Percentiles rank a stretch among this genome's conserved stretches.
Conservation (phyloP, 2,797 vertebrate species). For the Poeciliopsis gracilis region DNA sequence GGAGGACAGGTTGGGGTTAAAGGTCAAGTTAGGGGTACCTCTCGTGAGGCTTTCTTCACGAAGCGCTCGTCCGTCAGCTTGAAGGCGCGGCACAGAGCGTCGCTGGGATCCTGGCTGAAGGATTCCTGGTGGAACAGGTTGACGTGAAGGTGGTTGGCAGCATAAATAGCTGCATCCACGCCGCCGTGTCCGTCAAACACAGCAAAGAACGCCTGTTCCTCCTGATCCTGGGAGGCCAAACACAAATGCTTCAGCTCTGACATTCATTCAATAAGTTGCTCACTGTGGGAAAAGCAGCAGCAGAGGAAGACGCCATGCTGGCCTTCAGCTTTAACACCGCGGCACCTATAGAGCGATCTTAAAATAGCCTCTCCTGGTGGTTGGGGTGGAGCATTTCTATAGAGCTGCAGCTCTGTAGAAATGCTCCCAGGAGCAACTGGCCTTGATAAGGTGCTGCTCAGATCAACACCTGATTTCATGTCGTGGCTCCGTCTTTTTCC, state of each 20-base stretch:
- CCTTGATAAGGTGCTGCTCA: not conserved
- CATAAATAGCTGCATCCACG: constrained; percentile 95
- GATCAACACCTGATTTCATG: not conserved
- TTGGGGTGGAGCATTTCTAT: not conserved
- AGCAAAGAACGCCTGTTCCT: constrained; percentile 97
- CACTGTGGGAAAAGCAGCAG: not conserved
- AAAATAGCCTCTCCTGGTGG: not conserved
- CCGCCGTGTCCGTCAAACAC: constrained; percentile 98
- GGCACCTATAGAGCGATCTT: not conserved
- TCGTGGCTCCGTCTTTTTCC: not conserved
- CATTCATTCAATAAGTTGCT: not conserved
- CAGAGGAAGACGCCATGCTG: not conserved
- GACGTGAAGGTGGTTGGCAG: constrained; percentile 95
- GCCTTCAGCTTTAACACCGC: not conserved
- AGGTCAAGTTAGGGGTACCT: constrained; percentile 70
- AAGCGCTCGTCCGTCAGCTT: constrained; percentile 93
- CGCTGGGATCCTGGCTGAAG: constrained; percentile 88
- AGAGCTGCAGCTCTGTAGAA: not conserved
- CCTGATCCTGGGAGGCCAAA: constrained; percentile 87
- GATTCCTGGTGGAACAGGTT: constrained; percentile 92
- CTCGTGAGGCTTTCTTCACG: constrained; percentile 93
- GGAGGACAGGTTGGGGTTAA: too few species aligned
- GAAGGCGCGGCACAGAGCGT: constrained; percentile 92
- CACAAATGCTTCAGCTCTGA: not conserved
- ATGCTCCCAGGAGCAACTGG: not conserved